phyloP scores from a whole-genome alignment of 2,113 vertebrate genomes.

The Sterna hirundo region DNA sequence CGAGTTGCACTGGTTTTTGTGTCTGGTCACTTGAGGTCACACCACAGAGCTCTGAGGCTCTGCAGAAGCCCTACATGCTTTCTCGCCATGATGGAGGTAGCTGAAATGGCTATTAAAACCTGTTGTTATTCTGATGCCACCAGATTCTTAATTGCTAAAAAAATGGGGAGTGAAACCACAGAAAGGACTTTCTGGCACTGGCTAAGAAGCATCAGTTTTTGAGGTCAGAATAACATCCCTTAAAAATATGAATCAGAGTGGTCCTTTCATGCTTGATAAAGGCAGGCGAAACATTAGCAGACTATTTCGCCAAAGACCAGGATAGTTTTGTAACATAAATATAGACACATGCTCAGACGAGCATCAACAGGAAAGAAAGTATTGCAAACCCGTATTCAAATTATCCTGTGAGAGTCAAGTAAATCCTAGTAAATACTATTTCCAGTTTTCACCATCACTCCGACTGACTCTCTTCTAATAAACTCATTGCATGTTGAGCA shows the following conservation, averaged over 20 bases:
- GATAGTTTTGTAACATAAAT: background rate
- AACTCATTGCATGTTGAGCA: background rate
- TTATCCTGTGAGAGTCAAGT: background rate
- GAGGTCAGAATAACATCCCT: constrained; percentile 13
- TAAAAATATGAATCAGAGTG: background rate
- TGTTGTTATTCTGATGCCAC: background rate
- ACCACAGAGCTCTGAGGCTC: background rate
- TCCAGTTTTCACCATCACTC: background rate
- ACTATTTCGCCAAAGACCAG: background rate
- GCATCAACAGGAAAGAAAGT: background rate
- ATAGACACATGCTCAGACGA: background rate
- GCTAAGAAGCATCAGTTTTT: constrained; percentile 18
- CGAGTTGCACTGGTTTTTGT: background rate
- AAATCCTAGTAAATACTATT: background rate
- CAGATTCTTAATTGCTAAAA: constrained; percentile 32
- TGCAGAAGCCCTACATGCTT: background rate
- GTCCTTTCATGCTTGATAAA: background rate
- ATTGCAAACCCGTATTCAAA: background rate
- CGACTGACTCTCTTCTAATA: background rate
- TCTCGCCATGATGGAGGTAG: background rate
- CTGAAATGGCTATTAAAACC: constrained; percentile 23
- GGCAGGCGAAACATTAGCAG: background rate
- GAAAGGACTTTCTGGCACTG: constrained; percentile 21
- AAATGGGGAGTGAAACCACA: constrained; percentile 16
- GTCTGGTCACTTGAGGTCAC: constrained; percentile 22